phyloP scores from a whole-genome alignment of 2,113 vertebrate species.

The Oxygymnocypris stewartii region DNA sequence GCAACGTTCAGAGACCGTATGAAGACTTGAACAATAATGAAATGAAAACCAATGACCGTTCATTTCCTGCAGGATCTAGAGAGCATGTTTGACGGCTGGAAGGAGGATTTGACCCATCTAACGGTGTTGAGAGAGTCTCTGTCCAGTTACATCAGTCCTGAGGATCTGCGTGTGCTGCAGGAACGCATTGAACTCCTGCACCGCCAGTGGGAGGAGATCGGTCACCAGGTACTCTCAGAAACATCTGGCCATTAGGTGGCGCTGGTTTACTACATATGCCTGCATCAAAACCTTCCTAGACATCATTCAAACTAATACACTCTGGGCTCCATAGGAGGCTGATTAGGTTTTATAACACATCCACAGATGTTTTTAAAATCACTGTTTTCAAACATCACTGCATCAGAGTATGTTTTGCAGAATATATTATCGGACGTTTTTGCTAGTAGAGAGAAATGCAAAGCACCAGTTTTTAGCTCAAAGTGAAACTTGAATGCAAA shows the following conservation, averaged over 20 bases:
- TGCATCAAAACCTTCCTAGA: background rate
- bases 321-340: background rate
- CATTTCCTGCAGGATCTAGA: slow-evolving; percentile 82
- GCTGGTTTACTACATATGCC: slow-evolving; percentile 40
- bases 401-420: background rate
- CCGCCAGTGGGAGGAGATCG: slow-evolving; percentile 94
- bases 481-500: slow-evolving; percentile 59
- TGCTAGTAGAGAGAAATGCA: background rate
- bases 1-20: background rate
- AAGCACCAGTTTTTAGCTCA: slow-evolving; percentile 12
- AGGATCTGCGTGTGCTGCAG: slow-evolving; percentile 88
- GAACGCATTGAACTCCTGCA: slow-evolving; percentile 93
- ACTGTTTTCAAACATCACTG: background rate
- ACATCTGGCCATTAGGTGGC: slow-evolving; percentile 26
- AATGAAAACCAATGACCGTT: background rate
- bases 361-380: background rate
- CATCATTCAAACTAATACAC: background rate
- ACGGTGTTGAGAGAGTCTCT: slow-evolving; percentile 81
- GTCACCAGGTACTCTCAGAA: slow-evolving; percentile 83
- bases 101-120: slow-evolving; percentile 85
- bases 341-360: background rate
- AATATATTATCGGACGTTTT: background rate
- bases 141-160: slow-evolving; percentile 79
- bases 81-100: slow-evolving; percentile 86
- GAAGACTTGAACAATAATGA: background rate